phyloP scores from a whole-genome alignment of 1,140 invertebrate genomes.

The Agrilus planipennis region DNA sequence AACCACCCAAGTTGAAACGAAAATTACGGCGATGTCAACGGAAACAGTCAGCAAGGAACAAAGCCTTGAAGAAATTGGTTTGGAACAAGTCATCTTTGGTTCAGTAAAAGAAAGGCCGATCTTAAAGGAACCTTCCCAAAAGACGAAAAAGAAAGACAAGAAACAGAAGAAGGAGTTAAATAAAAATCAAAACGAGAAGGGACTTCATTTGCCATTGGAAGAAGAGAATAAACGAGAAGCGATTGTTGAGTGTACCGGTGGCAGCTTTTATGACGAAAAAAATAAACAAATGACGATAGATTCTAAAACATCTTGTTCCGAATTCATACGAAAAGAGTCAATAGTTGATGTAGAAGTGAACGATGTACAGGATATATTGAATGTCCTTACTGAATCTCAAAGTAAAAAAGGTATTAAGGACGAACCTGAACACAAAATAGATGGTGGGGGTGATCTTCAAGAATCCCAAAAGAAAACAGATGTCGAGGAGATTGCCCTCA shows the following conservation, averaged over 20 bases:
- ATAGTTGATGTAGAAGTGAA: constrained; percentile 28
- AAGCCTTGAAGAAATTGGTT: constrained; percentile 14
- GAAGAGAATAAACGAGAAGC: constrained; percentile 6
- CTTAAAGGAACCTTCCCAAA: constrained; percentile 6
- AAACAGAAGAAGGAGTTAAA: constrained; percentile 8
- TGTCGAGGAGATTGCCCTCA: no score
- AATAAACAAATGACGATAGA: constrained; percentile 29
- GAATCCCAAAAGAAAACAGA: no score
- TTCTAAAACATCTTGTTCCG: no score
- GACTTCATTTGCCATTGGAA: no score
- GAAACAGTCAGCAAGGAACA: background rate
- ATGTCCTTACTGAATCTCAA: no score
- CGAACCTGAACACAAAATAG: background rate
- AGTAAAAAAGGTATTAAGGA: no score
- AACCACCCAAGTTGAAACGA: constrained; percentile 18
- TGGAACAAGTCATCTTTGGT: constrained; percentile 32
- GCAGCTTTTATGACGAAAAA: no score
- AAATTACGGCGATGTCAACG: background rate
- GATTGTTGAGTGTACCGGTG: background rate
- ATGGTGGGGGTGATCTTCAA: no score
- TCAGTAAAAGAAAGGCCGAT: constrained; percentile 31
- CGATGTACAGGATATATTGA: constrained; percentile 26
- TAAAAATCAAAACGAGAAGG: background rate
- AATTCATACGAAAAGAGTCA: constrained; percentile 23
- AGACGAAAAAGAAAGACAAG: constrained; percentile 8